Evolutionary conservation across 2,113 vertebrate genomes (phyloP).

Genomic region (Gambusia holbrooki): DNA sequence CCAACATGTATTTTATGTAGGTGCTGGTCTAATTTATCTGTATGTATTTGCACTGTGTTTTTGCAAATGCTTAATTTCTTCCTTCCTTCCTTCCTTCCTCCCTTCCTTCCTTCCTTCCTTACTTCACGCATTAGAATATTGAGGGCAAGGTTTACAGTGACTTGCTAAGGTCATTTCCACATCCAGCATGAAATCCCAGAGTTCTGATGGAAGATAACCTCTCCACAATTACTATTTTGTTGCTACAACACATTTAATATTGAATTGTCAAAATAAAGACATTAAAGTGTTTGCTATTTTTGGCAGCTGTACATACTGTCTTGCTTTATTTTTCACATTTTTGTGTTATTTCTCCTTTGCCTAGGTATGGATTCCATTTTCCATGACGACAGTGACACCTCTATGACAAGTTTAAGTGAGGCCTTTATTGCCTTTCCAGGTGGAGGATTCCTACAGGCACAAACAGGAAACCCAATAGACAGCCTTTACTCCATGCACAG

Average conservation of each 20-base stretch:
- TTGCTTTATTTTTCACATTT: background rate
- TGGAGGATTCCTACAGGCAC: slow-evolving; percentile 85
- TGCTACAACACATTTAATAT: background rate
- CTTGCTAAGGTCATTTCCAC: too few relatives aligned
- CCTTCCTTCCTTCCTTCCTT: too few relatives aligned
- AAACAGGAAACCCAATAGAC: slow-evolving; percentile 90
- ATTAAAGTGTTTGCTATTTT: background rate
- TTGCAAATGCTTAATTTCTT: too few relatives aligned
- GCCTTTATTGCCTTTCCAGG: slow-evolving; percentile 89
- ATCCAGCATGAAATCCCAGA: too few relatives aligned
- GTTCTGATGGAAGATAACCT: background rate
- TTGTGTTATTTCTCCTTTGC: slow-evolving; percentile 1
- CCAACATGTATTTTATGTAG: too few relatives aligned
- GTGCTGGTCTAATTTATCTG: too few relatives aligned
- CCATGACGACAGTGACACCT: slow-evolving; percentile 94
- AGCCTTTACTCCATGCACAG: slow-evolving; percentile 96
- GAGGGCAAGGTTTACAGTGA: too few relatives aligned
- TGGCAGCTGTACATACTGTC: background rate
- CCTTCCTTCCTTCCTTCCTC: too few relatives aligned
- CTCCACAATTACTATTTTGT: background rate
- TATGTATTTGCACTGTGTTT: too few relatives aligned
- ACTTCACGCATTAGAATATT: too few relatives aligned
- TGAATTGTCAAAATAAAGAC: background rate
- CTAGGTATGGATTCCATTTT: slow-evolving; percentile 91
- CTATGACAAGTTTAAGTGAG: slow-evolving; percentile 94